A percentile compares a stretch with the other conserved stretches of the same genome.
phyloP scores from a whole-genome alignment of 2,113 vertebrate species.

The Ceyx margarethae region DNA sequence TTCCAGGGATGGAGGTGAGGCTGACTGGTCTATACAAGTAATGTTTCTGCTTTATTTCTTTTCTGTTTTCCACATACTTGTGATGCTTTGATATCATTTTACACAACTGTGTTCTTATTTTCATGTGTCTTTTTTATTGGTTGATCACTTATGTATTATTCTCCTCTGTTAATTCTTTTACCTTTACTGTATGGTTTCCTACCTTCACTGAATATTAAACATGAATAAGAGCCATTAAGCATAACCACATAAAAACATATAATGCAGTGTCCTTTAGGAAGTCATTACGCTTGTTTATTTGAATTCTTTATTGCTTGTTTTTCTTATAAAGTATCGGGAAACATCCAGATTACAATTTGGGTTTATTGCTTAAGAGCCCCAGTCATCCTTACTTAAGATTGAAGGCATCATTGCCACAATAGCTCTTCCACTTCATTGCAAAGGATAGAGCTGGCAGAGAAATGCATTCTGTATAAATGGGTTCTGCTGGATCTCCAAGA shows the following conservation, averaged over 20 bases:
- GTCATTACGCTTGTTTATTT: constrained; percentile 49
- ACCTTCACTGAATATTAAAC: neutral
- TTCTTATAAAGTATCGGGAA: constrained; percentile 61
- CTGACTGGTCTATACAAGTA: neutral
- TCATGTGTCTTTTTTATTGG: constrained; percentile 30
- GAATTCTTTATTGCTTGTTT: constrained; percentile 69
- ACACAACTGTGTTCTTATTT: neutral
- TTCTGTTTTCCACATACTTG: neutral
- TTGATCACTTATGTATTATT: constrained; percentile 9
- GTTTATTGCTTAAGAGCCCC: constrained; percentile 53
- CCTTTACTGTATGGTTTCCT: constrained; percentile 25
- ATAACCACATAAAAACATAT: constrained; percentile 55
- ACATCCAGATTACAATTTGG: constrained; percentile 59
- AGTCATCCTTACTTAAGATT: constrained; percentile 63
- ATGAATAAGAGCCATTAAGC: constrained; percentile 30
- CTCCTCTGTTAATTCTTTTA: constrained; percentile 29
- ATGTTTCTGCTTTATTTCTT: constrained; percentile 21
- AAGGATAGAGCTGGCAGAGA: constrained; percentile 36
- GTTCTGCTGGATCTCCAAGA: constrained; percentile 51
- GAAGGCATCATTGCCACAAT: constrained; percentile 63
- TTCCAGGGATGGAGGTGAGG: too few relatives aligned
- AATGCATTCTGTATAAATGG: constrained; percentile 20
- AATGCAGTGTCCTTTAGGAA: constrained; percentile 30
- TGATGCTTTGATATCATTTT: neutral
- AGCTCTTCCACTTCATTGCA: constrained; percentile 44